phyloP scores from a whole-genome alignment of 1,140 invertebrate species.

The Ips nitidus region DNA sequence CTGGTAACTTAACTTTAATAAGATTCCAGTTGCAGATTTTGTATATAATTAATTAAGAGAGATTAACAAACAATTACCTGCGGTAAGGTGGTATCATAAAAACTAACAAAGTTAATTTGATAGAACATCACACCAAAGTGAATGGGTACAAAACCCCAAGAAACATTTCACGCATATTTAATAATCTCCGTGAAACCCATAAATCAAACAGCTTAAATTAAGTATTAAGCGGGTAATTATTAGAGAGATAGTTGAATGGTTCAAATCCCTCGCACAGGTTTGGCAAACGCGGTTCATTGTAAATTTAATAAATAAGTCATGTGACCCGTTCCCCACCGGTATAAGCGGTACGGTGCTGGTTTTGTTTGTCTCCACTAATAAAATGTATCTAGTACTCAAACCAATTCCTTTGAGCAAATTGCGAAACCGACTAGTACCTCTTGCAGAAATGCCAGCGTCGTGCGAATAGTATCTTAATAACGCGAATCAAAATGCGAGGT shows the following conservation, averaged over 20 bases:
- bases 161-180: not conserved
- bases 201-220: not conserved
- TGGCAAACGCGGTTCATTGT: conserved; percentile 16
- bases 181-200: not conserved
- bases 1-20: too few relatives aligned
- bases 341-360: not conserved
- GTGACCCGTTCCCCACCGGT: conserved; percentile 14
- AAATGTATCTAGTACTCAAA: conserved; percentile 32
- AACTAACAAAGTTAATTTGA: too few relatives aligned
- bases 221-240: not conserved
- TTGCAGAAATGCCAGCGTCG: not conserved
- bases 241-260: not conserved
- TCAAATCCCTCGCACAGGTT: conserved; percentile 14
- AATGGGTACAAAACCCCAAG: too few relatives aligned
- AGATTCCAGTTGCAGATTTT: too few relatives aligned
- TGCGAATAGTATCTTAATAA: not conserved
- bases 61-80: too few relatives aligned
- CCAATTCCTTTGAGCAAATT: conserved; percentile 18
- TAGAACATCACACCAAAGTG: too few relatives aligned
- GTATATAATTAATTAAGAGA: too few relatives aligned
- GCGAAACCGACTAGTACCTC: conserved; percentile 5
- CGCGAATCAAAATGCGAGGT: conserved; percentile 55
- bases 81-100: too few relatives aligned
- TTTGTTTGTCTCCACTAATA: conserved; percentile 20
- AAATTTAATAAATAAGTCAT: conserved; percentile 33